Base-by-base conservation (phyloP, 1,140 invertebrate species). In the Chironomus striatipennis region DNA sequence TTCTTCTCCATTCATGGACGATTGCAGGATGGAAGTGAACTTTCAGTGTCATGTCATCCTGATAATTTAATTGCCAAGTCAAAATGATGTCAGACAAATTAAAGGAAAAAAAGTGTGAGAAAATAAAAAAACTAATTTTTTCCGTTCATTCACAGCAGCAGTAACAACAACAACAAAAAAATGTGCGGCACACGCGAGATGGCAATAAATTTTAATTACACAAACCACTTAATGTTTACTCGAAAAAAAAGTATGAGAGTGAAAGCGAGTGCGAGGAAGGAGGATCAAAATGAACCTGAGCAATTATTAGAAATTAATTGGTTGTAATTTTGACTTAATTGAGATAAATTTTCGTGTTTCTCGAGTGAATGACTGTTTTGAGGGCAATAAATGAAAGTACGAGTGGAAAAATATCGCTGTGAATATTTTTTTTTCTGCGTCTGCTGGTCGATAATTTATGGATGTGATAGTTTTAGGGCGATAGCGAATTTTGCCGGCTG, bases 151-250 rank as follows among this genome's bases (percentile, higher is more conserved):
- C 12, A 1, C 0, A 15, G 8, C 47, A 57, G 5, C 24, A 5
- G 24, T n/a, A n/a, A n/a, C n/a, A n/a, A n/a, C n/a, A n/a, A n/a
- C n/a, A n/a, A n/a, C n/a, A n/a, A n/a, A n/a, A n/a, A 34, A 34
- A 34, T 2, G 24, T n/a, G 47, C 47, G 47, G 47, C n/a, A 57
- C 47, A 57, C 47, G 47, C 47, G 47, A 57, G 47, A 57, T 57
- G 12, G 47, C n/a, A 57, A 57, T 57, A 57, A 57, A 57, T 57
- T 57, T 57, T 57, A 57, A 57, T 57, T 57, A 57, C 47, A 57
- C 47, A n/a, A 57, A n/a, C n/a, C 47, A 57, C 47, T 57, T 57
- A 57, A 57, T 57, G 47, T 57, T 57, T 57, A 57, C n/a, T 57
- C n/a, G 47, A 57, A 15, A 5, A n/a, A n/a, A 57, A 57, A 34